These are phyloP conservation scores for Alca torda DNA, from an alignment of 2,797 vertebrate species.

Conservation along the genomic window DNA sequence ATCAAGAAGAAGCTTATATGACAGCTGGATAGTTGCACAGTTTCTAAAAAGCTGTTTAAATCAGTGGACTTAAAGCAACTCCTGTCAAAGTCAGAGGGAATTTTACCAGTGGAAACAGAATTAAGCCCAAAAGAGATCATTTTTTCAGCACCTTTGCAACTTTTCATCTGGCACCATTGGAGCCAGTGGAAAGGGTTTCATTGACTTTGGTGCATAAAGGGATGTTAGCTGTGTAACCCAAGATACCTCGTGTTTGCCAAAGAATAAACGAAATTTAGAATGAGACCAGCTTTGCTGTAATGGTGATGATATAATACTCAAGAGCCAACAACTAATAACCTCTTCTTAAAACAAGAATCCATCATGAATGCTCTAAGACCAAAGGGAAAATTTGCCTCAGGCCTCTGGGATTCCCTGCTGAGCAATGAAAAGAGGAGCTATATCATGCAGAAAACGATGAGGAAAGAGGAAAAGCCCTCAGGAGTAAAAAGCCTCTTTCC, in stretches of 20 bases:
- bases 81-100: conserved; percentile 6
- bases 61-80: not conserved
- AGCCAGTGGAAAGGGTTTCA: conserved; percentile 33
- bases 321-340: conserved; percentile 67
- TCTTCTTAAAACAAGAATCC: conserved; percentile 57
- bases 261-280: conserved; percentile 42
- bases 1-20: not conserved
- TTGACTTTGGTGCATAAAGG: conserved; percentile 42
- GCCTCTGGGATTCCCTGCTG: conserved; percentile 44
- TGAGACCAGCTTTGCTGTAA: conserved; percentile 46
- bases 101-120: conserved; percentile 43
- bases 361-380: conserved; percentile 32
- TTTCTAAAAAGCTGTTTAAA: conserved; percentile 19
- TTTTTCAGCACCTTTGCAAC: conserved; percentile 58
- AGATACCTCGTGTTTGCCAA: conserved; percentile 13
- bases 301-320: conserved; percentile 66
- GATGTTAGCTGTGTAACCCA: conserved; percentile 49
- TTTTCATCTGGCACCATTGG: conserved; percentile 13
- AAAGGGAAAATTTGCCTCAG: conserved; percentile 43
- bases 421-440: conserved; percentile 51
- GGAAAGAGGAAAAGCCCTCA: conserved; percentile 35
- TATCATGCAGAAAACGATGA: conserved; percentile 51
- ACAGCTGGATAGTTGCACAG: not conserved
- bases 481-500: conserved; percentile 18
- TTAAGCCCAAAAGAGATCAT: conserved; percentile 17